Evolutionary conservation across 2,888 invertebrate genomes (phyloP), one percentile per base, ranked within the genome.

Genomic region (Drosophila meridionalis): DNA sequence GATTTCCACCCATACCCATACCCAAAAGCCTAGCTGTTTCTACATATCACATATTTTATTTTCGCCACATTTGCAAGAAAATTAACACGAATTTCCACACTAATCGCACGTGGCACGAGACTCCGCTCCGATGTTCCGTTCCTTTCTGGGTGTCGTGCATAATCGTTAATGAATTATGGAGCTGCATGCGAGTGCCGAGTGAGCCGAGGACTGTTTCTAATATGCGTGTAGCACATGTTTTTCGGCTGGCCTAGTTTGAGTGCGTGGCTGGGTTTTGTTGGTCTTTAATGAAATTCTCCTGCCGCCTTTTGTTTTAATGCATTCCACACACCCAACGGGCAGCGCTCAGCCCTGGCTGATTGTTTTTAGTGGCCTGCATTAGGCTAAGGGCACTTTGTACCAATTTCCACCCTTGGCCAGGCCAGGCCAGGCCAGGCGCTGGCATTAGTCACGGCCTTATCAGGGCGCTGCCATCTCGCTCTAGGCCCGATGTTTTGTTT

Each of bases 91-190:
- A 85, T 85, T 80, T 78, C 70, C 75, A 76, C 82, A 80, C 80
- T 73, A 76, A 78, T 76, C 81, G 61, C 73, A 69, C 58, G 64
- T 63, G 69, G 69, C 73, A 73, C 20, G 20, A 63, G 40, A 66
- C 42, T 53, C 56, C 34, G 34, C n/a, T 28, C 11, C 36, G 36
- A 14, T 40, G 40, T 40, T 40, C 40, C 14, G 14, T 40, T 36
- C 12, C 42, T 0, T 42, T 34, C 71, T 76, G 78, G 77, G 82
- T 81, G 83, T 79, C 79, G 84, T 84, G 87, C 82, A 86, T 87
- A 87, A 88, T 88, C 87, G 86, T 84, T 87, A 87, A 84, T 87
- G 87, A 87, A 87, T 88, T 88, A 88, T 84, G 76, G 80, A 28
- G 55, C 67, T 69, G 72, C 74, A 50, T 30, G 40, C 50, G 56